Percentiles rank a stretch among this genome's conserved stretches.
Conservation (phyloP, 2,797 vertebrate genomes). For the Labroides dimidiatus region DNA sequence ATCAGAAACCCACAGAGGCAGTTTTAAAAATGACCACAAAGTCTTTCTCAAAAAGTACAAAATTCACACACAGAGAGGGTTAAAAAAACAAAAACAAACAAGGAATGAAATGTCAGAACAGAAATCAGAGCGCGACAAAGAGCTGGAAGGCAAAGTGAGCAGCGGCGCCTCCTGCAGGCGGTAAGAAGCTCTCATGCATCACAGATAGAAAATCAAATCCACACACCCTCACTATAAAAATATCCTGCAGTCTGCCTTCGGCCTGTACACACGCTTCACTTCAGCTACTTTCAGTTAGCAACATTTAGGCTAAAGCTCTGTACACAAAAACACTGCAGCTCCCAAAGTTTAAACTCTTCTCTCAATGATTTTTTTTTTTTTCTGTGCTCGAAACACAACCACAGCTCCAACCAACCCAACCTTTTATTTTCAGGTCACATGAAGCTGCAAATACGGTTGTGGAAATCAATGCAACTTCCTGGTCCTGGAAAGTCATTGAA, state of each 20-base stretch:
- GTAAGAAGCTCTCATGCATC: conserved; percentile 17
- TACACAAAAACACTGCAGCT: conserved; percentile 11
- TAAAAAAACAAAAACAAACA: background rate
- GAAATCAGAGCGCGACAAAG: background rate
- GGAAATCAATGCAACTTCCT: background rate
- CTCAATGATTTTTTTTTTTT: too few species aligned
- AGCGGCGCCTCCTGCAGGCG: background rate
- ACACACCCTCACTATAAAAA: conserved; percentile 24
- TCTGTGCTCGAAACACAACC: background rate
- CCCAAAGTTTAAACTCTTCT: background rate
- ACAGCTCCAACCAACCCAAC: background rate
- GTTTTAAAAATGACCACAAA: conserved; percentile 4
- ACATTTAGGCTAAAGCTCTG: conserved; percentile 19
- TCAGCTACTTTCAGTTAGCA: conserved; percentile 14
- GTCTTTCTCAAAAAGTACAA: conserved; percentile 20
- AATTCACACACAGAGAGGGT: conserved; percentile 14
- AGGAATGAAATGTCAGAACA: conserved; percentile 18
- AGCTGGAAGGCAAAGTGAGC: conserved; percentile 15
- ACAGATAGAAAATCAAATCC: conserved; percentile 8
- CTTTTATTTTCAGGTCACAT: background rate
- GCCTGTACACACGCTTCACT: background rate
- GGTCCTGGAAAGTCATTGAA: conserved; percentile 7
- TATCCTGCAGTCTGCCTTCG: conserved; percentile 1
- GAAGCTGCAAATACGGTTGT: background rate
- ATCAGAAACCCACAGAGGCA: background rate